Evolutionary conservation across 2,888 invertebrate species (phyloP), one percentile per base, ranked within the genome.

Genomic region (Drosophila emarginata): DNA sequence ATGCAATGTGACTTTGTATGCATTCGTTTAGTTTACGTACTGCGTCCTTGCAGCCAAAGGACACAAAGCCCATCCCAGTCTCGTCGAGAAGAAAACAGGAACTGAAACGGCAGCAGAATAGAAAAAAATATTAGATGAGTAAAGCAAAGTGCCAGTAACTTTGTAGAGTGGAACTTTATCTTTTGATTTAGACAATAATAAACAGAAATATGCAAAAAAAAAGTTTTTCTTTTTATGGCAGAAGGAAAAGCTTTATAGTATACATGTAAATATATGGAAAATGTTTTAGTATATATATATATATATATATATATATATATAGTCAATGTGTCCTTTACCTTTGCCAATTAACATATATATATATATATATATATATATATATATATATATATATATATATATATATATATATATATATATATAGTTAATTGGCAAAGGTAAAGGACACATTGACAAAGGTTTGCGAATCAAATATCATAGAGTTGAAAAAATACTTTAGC

Each of bases 151-250:
- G 50, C 18, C 37, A 60, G 59, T 64, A 81, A 79, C 64, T 79
- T 79, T 77, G 66, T 78, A 23, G 67, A 80, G 66, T 68, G 78
- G 58, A 70, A 79, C 75, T 79, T 78, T 82, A 87, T 82, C 71
- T 85, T 78, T 76, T 85, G 83, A 84, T 87, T 87, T 87, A 82
- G 80, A 80, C 71, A 86, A 87, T 80, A 79, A 74, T 83, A 84
- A 84, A 78, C 76, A 82, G 70, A 77, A 79, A 79, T 74, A 78
- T 78, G 73, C 77, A 78, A 67, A 66, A 64, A 72, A 76, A 64
- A 72, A 76, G 63, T 79, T 61, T 39, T 71, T 64, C 62, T 71
- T 72, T 37, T 39, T 67, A 60, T 54, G 18, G 52, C 57, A 61
- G 57, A 65, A 60, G 36, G 32, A 36, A 21, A 39, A 26, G 4